A percentile compares a stretch with the other conserved stretches of the same genome.
phyloP scores from a whole-genome alignment of 2,797 vertebrate species.

The Rhabdophis nuchalis region DNA sequence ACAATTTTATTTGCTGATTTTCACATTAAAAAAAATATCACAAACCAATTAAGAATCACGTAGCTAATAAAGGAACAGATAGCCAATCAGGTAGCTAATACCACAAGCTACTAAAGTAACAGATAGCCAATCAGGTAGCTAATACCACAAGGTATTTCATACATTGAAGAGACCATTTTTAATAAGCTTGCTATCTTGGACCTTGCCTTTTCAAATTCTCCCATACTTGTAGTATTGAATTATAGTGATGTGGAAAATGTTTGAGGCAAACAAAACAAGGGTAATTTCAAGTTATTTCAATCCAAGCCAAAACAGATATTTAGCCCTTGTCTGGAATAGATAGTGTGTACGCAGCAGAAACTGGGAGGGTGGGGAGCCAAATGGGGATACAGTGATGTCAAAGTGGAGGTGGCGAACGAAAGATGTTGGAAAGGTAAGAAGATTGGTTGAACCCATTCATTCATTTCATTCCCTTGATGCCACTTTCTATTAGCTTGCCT shows the following conservation, averaged over 20 bases:
- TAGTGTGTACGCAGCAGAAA: neutral
- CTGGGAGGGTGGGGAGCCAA: neutral
- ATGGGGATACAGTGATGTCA: neutral
- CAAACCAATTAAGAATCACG: neutral
- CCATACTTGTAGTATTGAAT: neutral
- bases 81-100: neutral
- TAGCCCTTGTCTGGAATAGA: neutral
- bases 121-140: neutral
- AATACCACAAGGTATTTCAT: neutral
- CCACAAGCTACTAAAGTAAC: neutral
- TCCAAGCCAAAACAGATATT: neutral
- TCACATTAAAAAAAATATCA: neutral
- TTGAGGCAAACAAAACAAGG: neutral
- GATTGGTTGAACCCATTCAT: neutral
- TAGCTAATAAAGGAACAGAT: no score
- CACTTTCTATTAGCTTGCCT: neutral
- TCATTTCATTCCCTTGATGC: neutral
- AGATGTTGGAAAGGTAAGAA: neutral
- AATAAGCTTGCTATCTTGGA: neutral
- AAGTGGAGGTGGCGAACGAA: neutral
- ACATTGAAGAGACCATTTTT: neutral
- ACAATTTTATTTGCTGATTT: neutral
- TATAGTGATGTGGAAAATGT: neutral
- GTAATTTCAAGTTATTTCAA: neutral
- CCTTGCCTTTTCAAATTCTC: neutral